phyloP scores from a whole-genome alignment of 2,113 vertebrate species.

The Syngnathus typhle region DNA sequence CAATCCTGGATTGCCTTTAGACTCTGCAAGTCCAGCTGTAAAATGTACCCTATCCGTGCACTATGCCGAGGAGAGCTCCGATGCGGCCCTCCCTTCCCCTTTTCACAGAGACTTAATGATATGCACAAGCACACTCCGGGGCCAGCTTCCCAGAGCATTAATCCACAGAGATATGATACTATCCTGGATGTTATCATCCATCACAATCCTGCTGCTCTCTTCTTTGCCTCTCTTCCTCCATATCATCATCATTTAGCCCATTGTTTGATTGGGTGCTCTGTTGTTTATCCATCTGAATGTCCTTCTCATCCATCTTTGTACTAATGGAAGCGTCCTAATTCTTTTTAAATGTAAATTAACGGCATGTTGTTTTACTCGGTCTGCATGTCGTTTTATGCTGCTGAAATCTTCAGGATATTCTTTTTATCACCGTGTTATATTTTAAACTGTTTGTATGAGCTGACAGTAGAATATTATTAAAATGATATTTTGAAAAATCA shows the following conservation, averaged over 20 bases:
- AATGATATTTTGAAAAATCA: too few relatives aligned
- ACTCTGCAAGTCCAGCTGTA: conserved; percentile 40
- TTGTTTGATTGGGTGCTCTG: conserved; percentile 32
- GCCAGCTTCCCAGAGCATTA: conserved; percentile 62
- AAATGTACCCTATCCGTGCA: conserved; percentile 50
- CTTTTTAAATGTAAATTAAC: conserved; percentile 28
- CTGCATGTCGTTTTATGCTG: background rate
- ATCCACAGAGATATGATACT: conserved; percentile 68
- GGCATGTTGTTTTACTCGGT: conserved; percentile 14
- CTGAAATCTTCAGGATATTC: background rate
- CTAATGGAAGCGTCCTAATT: conserved; percentile 16
- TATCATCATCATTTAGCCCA: conserved; percentile 14
- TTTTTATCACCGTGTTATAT: background rate
- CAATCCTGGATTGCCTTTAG: conserved; percentile 40
- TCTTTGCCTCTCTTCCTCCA: conserved; percentile 9
- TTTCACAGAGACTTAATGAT: conserved; percentile 57
- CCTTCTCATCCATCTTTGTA: conserved; percentile 22
- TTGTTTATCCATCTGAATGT: conserved; percentile 24
- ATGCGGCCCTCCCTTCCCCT: conserved; percentile 45
- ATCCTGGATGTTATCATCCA: conserved; percentile 59
- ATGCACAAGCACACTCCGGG: conserved; percentile 66
- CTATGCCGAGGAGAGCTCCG: conserved; percentile 50
- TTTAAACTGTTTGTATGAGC: too few relatives aligned
- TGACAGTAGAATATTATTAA: too few relatives aligned
- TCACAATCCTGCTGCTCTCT: conserved; percentile 46